phyloP scores from a whole-genome alignment of 2,797 vertebrate species.

The Artibeus lituratus region DNA sequence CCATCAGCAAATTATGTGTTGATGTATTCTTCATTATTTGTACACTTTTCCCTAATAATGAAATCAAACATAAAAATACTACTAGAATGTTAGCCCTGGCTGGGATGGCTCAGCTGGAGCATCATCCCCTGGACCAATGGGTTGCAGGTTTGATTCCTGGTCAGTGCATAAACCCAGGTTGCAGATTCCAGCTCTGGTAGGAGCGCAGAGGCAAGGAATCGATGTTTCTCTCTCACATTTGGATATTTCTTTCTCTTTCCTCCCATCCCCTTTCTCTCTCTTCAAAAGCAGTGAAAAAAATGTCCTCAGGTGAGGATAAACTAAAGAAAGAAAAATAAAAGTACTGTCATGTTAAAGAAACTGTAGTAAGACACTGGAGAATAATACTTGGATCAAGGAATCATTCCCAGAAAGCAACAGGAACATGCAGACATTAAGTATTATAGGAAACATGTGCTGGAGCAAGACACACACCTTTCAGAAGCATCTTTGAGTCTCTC shows the following conservation, averaged over 20 bases:
- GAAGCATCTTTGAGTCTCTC: not conserved
- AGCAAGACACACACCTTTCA: not conserved
- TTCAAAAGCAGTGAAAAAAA: no score
- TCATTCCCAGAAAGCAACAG: not conserved
- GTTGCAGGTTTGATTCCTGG: no score
- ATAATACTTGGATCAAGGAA: not conserved
- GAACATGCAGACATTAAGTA: not conserved
- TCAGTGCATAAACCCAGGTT: no score
- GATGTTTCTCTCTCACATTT: no score
- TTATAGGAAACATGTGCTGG: conserved; percentile 7
- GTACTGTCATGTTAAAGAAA: not conserved
- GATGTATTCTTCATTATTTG: not conserved
- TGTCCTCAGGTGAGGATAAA: not conserved
- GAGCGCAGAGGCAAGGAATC: no score
- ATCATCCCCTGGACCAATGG: no score
- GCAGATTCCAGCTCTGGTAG: no score
- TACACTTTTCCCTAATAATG: not conserved
- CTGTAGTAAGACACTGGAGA: not conserved
- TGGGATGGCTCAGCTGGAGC: no score
- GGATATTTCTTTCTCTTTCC: no score
- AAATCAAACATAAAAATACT: not conserved
- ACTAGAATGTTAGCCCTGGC: no score
- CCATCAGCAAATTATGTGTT: not conserved
- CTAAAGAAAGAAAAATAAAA: not conserved
- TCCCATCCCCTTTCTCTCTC: no score